Conservation (phyloP, 2,113 vertebrate genomes). For the Etheostoma spectabile region DNA sequence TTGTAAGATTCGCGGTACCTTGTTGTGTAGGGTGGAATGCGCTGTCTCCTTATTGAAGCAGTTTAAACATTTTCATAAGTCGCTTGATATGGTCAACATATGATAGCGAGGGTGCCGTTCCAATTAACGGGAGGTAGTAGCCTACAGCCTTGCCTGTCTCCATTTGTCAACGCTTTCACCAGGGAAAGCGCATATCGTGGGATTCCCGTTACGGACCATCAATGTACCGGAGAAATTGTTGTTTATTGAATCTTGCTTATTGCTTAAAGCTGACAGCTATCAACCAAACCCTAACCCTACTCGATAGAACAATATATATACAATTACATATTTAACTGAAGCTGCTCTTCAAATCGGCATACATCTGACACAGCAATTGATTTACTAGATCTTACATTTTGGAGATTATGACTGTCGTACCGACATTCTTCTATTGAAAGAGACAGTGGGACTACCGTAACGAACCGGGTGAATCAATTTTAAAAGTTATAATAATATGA, state of each 20-base stretch:
- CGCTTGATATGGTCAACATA: background rate
- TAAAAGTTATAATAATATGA: conserved; percentile 2
- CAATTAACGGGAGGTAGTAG: background rate
- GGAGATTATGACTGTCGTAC: background rate
- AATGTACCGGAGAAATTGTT: background rate
- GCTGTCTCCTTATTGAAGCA: background rate
- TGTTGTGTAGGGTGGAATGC: no score
- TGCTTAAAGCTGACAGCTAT: background rate
- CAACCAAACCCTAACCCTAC: no score
- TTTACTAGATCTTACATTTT: background rate
- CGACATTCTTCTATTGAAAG: background rate
- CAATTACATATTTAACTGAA: accelerated
- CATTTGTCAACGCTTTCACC: background rate
- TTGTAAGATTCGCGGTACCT: background rate
- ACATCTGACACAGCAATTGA: background rate
- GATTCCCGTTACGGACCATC: conserved; percentile 50
- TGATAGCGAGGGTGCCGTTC: no score
- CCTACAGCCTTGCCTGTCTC: background rate
- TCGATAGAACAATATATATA: accelerated
- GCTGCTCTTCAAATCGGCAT: conserved; percentile 14
- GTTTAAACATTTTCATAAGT: background rate
- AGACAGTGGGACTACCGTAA: background rate
- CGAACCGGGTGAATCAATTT: background rate
- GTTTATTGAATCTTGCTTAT: background rate
- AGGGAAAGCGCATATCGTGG: conserved; percentile 42